Conservation (phyloP, 2,888 invertebrate species). For the Eustalomyia histrio region DNA sequence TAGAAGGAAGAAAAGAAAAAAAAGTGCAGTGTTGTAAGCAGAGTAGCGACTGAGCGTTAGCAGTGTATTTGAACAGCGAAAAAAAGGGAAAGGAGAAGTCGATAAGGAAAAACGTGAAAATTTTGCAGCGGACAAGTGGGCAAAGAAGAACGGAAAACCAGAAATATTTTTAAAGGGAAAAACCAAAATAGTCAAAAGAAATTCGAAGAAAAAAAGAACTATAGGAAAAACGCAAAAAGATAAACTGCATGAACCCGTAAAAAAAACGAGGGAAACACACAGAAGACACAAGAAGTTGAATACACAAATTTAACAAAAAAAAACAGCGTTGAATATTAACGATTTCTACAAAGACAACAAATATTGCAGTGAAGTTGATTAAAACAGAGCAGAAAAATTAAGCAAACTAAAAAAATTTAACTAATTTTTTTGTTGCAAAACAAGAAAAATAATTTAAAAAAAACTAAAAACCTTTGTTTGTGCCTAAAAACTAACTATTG, state of each 20-base stretch:
- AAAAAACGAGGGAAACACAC: conserved; percentile 46
- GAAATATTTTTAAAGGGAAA: conserved; percentile 46
- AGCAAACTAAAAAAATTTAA: conserved; percentile 5
- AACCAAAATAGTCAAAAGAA: conserved; percentile 38
- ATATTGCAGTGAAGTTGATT: conserved; percentile 55
- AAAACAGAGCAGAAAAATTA: conserved; percentile 21
- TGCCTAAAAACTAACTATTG: conserved; percentile 42
- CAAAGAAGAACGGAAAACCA: conserved; percentile 50
- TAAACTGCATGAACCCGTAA: conserved; percentile 49
- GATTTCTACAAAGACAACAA: conserved; percentile 53
- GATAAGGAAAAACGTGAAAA: conserved; percentile 64
- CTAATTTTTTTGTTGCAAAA: background rate
- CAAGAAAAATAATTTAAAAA: conserved; percentile 1
- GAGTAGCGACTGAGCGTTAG: conserved; percentile 45
- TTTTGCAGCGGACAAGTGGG: conserved; percentile 64
- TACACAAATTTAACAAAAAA: conserved; percentile 36
- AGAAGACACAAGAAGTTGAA: conserved; percentile 56
- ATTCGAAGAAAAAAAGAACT: conserved; percentile 28
- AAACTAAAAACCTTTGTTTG: conserved; percentile 42
- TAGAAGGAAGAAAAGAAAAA: conserved; percentile 52
- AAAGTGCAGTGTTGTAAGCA: conserved; percentile 65
- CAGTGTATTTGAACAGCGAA: conserved; percentile 16
- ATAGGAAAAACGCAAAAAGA: conserved; percentile 32
- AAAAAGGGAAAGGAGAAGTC: conserved; percentile 40
- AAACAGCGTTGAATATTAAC: conserved; percentile 54